phyloP scores from a whole-genome alignment of 1,140 invertebrate species.

The Zaprionus tsacasi region DNA sequence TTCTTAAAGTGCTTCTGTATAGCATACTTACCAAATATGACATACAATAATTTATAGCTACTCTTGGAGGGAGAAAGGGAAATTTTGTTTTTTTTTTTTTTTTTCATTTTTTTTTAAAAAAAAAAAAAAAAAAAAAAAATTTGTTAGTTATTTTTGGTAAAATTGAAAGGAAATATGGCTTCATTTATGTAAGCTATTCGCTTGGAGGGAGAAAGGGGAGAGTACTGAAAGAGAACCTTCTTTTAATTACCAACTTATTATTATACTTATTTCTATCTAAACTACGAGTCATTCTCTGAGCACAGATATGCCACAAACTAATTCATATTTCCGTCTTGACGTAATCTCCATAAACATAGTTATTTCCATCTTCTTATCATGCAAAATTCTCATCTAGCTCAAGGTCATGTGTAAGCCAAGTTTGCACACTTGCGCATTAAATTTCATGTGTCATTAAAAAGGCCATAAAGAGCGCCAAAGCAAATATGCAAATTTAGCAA shows the following conservation, averaged over 20 bases:
- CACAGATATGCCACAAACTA: background rate
- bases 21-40: background rate
- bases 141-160: too few relatives aligned
- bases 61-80: background rate
- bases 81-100: too few relatives aligned
- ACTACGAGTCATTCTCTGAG: background rate
- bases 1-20: background rate
- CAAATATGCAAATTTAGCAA: slow-evolving; percentile 51
- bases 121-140: too few relatives aligned
- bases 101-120: too few relatives aligned
- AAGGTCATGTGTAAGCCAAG: slow-evolving; percentile 48
- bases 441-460: slow-evolving; percentile 73
- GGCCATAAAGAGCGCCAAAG: slow-evolving; percentile 49
- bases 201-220: background rate
- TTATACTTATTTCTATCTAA: background rate
- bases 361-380: slow-evolving; percentile 5
- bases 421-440: slow-evolving; percentile 55
- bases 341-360: slow-evolving; percentile 22
- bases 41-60: background rate
- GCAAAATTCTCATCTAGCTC: slow-evolving; percentile 39
- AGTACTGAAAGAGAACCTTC: too few relatives aligned
- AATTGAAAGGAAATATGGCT: too few relatives aligned
- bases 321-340: background rate
- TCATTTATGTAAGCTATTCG: too few relatives aligned
- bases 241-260: background rate